A percentile compares a stretch with the other conserved stretches of the same genome.
Evolutionary conservation across 2,113 vertebrate genomes (phyloP).

Genomic region (Ondatra zibethicus): DNA sequence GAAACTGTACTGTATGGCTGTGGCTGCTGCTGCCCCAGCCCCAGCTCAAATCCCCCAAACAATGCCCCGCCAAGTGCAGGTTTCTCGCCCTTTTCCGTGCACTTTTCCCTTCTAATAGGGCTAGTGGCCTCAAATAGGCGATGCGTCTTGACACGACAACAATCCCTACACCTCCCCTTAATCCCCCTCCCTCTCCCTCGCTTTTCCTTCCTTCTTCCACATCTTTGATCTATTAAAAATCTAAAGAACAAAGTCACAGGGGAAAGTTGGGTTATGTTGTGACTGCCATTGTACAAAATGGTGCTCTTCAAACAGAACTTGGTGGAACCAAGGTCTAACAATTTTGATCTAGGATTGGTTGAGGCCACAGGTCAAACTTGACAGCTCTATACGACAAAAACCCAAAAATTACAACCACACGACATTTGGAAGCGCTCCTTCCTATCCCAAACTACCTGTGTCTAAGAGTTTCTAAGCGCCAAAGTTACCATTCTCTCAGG

Average conservation of each 20-base stretch:
- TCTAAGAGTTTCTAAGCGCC: not conserved
- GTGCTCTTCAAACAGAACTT: slow-evolving; percentile 78
- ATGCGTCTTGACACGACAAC: slow-evolving; percentile 93
- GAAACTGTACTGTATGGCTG: slow-evolving; percentile 89
- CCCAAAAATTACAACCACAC: not conserved
- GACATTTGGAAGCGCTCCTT: not conserved
- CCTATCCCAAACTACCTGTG: not conserved
- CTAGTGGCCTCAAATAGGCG: slow-evolving; percentile 89
- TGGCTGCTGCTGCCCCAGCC: slow-evolving; percentile 90
- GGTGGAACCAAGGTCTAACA: slow-evolving; percentile 58
- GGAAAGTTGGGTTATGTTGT: slow-evolving; percentile 84
- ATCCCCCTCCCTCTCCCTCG: slow-evolving; percentile 84
- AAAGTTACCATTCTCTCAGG: not conserved
- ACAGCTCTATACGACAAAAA: slow-evolving; percentile 51
- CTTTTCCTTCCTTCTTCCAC: slow-evolving; percentile 74
- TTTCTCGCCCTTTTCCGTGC: slow-evolving; percentile 87
- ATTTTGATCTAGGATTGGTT: slow-evolving; percentile 37
- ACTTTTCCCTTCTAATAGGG: slow-evolving; percentile 92
- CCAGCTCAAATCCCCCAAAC: slow-evolving; percentile 85
- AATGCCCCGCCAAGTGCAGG: slow-evolving; percentile 88
- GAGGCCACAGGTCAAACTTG: slow-evolving; percentile 55
- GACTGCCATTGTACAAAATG: slow-evolving; percentile 86
- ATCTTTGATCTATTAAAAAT: slow-evolving; percentile 96
- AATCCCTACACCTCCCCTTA: slow-evolving; percentile 87
- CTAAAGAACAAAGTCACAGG: slow-evolving; percentile 93